phyloP scores from a whole-genome alignment of 2,797 vertebrate genomes.

The Anabacerthia variegaticeps region DNA sequence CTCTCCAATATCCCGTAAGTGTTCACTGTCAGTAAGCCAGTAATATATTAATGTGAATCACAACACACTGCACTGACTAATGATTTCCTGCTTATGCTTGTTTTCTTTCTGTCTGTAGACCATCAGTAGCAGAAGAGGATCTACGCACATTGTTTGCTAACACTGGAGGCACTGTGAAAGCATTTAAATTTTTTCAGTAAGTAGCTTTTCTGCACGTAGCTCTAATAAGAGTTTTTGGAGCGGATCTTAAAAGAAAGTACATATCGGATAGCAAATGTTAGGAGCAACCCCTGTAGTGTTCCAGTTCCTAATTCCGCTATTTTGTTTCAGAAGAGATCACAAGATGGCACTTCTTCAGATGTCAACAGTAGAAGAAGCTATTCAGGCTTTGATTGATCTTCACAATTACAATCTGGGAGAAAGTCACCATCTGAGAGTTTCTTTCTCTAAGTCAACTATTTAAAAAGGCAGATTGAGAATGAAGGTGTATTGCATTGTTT shows the following conservation, averaged over 20 bases:
- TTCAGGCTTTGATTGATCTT: constrained; percentile 95
- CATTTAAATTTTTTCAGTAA: constrained; percentile 99
- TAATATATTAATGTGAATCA: neutral
- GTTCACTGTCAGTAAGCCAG: neutral
- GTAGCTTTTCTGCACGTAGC: constrained; percentile 64
- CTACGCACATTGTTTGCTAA: constrained; percentile 93
- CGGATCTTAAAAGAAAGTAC: neutral
- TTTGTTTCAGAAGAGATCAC: constrained; percentile 92
- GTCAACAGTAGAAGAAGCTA: constrained; percentile 96
- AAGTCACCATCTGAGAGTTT: constrained; percentile 96
- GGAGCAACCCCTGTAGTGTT: neutral
- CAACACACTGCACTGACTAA: neutral
- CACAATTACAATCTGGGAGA: constrained; percentile 98
- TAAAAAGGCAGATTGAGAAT: constrained; percentile 75
- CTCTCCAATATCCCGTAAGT: constrained; percentile 97
- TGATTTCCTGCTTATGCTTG: neutral
- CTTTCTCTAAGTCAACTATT: constrained; percentile 97
- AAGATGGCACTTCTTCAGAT: constrained; percentile 99
- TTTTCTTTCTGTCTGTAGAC: constrained; percentile 77
- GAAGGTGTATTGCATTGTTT: constrained; percentile 77
- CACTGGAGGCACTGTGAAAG: constrained; percentile 94
- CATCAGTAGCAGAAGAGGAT: constrained; percentile 93
- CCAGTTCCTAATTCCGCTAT: constrained; percentile 72
- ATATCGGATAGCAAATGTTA: neutral
- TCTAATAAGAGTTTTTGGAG: neutral